Evolutionary conservation across 2,888 invertebrate species (phyloP), one percentile per base, ranked within the genome.

Genomic region (Mesochorus sp.): DNA sequence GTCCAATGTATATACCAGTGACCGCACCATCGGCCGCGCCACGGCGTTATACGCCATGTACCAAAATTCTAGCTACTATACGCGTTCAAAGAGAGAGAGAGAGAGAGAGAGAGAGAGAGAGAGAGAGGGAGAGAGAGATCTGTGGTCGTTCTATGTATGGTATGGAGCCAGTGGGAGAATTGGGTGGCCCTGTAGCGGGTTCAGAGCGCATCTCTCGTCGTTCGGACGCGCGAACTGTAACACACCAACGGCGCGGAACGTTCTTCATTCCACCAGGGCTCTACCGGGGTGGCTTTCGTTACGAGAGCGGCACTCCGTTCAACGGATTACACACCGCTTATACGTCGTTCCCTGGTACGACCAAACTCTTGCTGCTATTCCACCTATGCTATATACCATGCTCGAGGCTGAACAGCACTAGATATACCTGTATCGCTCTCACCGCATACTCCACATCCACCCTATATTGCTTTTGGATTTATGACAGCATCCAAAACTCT

Each of bases 1-100:
- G 51, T 75, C 59, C 73, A 57, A 72, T 26, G 71, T 67, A 67
- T 66, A 49, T 78, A 51, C 49, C 80, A 81, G 83, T 82, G 81
- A 80, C 82, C 83, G 82, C 85, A 80, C 64, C 79, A 39, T 72
- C 75, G 71, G 51, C 68, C 83, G n/a, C n/a, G 85, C 86, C 86
- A 85, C 84, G 83, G 80, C 82, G 84, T 86, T 86, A 86, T 86
- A 87, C 84, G 86, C 87, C 86, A 86, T 87, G 86, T 86, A 88
- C 89, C 88, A 86, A 88, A 89, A 88, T 86, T 84, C 87, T 85
- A 62, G 44, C 47, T 57, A 37, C 75, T 68, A 51, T 49, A 62
- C 57, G 80, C 82, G n/a, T n/a, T 51, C 21, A 12, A 14, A 47
- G 57, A 28, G 12, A 70, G 66, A 61, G 59, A 57, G 55, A 67